Conservation (phyloP, 2,888 invertebrate genomes). For the Pyrgus malvae region DNA sequence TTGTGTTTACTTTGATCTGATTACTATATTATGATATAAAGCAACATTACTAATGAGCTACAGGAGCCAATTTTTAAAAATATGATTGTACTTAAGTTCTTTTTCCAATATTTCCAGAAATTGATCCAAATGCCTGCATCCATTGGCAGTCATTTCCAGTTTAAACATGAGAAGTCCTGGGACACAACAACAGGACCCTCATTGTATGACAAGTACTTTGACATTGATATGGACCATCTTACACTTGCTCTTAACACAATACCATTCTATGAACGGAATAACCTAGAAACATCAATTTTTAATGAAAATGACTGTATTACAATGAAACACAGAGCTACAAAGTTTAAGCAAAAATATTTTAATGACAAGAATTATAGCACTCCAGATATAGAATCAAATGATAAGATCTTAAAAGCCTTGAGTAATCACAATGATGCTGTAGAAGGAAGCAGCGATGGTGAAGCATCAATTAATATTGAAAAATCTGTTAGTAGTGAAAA, state of each 20-base stretch:
- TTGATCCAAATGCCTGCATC: constrained; percentile 65
- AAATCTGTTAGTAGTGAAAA: background rate
- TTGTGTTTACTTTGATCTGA: too few relatives aligned
- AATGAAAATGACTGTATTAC: constrained; percentile 57
- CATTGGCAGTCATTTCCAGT: constrained; percentile 75
- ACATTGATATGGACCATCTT: constrained; percentile 64
- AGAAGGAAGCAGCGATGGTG: background rate
- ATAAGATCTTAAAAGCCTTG: constrained; percentile 49
- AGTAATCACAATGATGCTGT: constrained; percentile 23
- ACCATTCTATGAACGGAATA: constrained; percentile 70
- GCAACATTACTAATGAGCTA: too few relatives aligned
- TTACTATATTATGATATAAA: too few relatives aligned
- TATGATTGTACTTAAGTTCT: too few relatives aligned
- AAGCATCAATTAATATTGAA: background rate
- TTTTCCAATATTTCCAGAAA: constrained; percentile 49
- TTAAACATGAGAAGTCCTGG: constrained; percentile 78
- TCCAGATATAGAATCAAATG: constrained; percentile 56
- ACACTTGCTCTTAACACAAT: constrained; percentile 61
- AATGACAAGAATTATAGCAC: constrained; percentile 60
- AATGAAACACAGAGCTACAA: constrained; percentile 66
- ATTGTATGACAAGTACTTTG: constrained; percentile 71
- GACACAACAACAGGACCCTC: constrained; percentile 59
- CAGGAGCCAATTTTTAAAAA: too few relatives aligned
- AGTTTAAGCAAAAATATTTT: constrained; percentile 67
- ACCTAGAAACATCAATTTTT: constrained; percentile 54